Evolutionary conservation across 2,797 vertebrate species (phyloP).

Genomic region (Crenuchus spilurus): DNA sequence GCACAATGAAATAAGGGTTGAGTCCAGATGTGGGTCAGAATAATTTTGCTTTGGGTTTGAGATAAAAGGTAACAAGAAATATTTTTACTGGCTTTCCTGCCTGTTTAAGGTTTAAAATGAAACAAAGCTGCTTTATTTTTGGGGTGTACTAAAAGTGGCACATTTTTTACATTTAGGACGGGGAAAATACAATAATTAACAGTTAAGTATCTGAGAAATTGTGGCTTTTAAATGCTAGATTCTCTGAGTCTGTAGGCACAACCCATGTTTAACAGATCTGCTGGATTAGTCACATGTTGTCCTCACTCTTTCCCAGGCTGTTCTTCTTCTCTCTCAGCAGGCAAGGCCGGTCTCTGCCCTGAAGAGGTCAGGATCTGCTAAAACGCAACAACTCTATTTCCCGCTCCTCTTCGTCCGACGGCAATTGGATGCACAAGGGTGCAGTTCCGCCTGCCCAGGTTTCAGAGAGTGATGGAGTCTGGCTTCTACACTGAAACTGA

Average conservation of each 20-base stretch:
- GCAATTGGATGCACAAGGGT: slow-evolving; percentile 47
- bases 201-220: too few relatives aligned
- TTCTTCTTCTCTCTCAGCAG: not conserved
- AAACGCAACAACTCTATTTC: slow-evolving; percentile 49
- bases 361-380: slow-evolving; percentile 47
- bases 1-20: too few relatives aligned
- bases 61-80: too few relatives aligned
- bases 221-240: too few relatives aligned
- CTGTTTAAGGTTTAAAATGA: too few relatives aligned
- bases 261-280: not conserved
- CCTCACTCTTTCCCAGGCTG: not conserved
- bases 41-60: too few relatives aligned
- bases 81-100: too few relatives aligned
- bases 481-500: slow-evolving; percentile 69
- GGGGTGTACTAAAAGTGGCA: too few relatives aligned
- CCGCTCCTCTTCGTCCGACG: slow-evolving; percentile 6
- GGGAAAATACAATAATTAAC: too few relatives aligned
- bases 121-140: too few relatives aligned
- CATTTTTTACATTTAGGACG: too few relatives aligned
- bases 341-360: slow-evolving; percentile 12
- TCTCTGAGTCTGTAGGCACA: not conserved
- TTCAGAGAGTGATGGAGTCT: slow-evolving; percentile 59
- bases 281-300: slow-evolving; percentile 25
- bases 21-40: too few relatives aligned
- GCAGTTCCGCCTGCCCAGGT: slow-evolving; percentile 60